Base-by-base conservation (phyloP, 2,888 invertebrate genomes). In the Caprella mutica region DNA sequence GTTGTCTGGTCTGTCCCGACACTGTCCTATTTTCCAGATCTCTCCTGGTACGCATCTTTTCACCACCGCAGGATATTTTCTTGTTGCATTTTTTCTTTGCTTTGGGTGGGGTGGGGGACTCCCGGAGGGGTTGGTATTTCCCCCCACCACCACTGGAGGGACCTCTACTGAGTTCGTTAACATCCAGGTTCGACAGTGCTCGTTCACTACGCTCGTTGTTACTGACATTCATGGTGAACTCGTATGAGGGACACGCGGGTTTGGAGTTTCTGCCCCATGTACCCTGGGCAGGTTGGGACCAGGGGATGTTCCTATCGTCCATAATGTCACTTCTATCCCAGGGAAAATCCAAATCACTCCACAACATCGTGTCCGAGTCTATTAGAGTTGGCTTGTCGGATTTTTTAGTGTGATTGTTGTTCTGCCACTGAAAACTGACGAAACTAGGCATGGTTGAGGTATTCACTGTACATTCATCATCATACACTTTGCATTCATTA, bases 21-120 rank as follows among this genome's bases (percentile, higher is more conserved):
- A n/a, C n/a, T n/a, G n/a, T n/a, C n/a, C n/a, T n/a, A n/a, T n/a
- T n/a, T 21, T 27, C 19, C 8, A 30, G 29, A 29, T 48, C 26
- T 14, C 29, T 5, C 5, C n/a, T 21, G 30, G 17, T 48, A 17
- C 19, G 30, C 30, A 30, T 27, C 17, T 27, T 48, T 48, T 48
- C 48, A 29, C 21, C 48, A 23, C 29, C n/a, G 29, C 5, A 29
- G 30, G 19, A 17, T 30, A 30, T 48, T 19, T 27, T 48, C 17
- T 48, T 48, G 30, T 30, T 48, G 30, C 48, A 48, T 21, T 48
- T 48, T 29, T 48, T 48, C 48, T 48, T 48, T 30, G 48, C 29
- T 26, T 48, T 48, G 26, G 48, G 48, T 19, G 48, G 48, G 14
- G 48, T 48, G 4, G 48, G 48, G 3, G 48, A 48, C n/a, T 48